phyloP scores from a whole-genome alignment of 2,888 invertebrate genomes.

The Tuberolachnus salignus region DNA sequence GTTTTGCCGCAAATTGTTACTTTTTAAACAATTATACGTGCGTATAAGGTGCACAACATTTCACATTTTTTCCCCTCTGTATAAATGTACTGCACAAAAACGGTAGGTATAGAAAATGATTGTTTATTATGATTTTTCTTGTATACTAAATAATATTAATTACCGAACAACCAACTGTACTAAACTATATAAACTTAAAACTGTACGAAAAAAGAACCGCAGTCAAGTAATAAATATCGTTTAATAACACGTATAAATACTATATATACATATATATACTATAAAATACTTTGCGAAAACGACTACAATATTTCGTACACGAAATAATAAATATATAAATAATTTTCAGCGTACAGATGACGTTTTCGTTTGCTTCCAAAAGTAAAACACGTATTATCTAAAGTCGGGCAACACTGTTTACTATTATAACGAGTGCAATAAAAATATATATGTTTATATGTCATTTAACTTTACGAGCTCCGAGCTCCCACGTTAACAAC shows the following conservation, averaged over 20 bases:
- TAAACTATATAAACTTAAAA: too few relatives aligned
- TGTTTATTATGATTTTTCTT: constrained; percentile 7
- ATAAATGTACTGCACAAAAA: too few relatives aligned
- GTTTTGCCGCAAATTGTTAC: background rate
- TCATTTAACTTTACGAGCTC: constrained; percentile 45
- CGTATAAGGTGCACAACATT: background rate
- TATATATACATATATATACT: too few relatives aligned
- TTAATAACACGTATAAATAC: too few relatives aligned
- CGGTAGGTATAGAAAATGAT: background rate
- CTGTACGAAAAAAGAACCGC: background rate
- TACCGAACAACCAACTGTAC: background rate
- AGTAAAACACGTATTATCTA: background rate
- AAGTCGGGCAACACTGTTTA: background rate
- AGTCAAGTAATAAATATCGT: too few relatives aligned
- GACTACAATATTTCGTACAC: background rate
- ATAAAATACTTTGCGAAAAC: too few relatives aligned
- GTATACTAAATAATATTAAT: background rate
- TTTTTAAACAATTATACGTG: constrained; percentile 7
- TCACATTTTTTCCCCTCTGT: too few relatives aligned
- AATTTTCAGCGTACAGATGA: background rate
- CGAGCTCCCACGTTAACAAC: constrained; percentile 36
- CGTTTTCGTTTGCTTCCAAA: background rate
- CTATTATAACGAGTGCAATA: background rate
- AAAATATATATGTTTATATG: constrained; percentile 5
- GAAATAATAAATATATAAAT: too few relatives aligned